A percentile compares a stretch with the other conserved stretches of the same genome.
These are phyloP conservation scores for Atherinomorus stipes DNA, from an alignment of 2,113 vertebrate species.

Conservation along the genomic window DNA sequence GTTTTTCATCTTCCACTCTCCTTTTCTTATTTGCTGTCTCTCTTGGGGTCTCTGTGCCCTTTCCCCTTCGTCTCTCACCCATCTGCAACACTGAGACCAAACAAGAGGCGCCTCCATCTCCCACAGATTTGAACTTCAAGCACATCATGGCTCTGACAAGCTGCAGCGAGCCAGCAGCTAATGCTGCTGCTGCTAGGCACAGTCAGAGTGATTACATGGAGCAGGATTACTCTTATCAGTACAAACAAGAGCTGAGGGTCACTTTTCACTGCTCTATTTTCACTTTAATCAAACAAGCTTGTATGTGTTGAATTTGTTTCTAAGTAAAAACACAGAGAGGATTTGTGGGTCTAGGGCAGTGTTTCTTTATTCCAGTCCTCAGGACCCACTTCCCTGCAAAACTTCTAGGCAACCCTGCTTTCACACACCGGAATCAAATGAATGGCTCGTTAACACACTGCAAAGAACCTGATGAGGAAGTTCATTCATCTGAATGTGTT, in stretches of 20 bases:
- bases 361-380: too few species aligned
- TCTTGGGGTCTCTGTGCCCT: conserved; percentile 50
- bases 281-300: not conserved
- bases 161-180: conserved; percentile 27
- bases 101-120: conserved; percentile 51
- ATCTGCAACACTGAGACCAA: conserved; percentile 46
- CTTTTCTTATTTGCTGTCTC: conserved; percentile 39
- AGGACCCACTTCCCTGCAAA: too few species aligned
- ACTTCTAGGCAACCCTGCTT: too few species aligned
- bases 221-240: conserved; percentile 26
- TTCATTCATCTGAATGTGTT: too few species aligned
- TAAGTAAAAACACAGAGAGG: too few species aligned
- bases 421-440: too few species aligned
- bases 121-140: conserved; percentile 57
- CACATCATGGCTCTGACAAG: conserved; percentile 44
- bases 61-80: conserved; percentile 35
- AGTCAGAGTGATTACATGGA: conserved; percentile 23
- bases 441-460: too few species aligned
- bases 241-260: not conserved
- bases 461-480: too few species aligned
- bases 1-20: conserved; percentile 52
- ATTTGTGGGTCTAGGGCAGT: too few species aligned
- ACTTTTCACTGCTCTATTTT: not conserved
- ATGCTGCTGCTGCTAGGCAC: conserved; percentile 26
- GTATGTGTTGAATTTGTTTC: too few species aligned